Percentiles rank a stretch among this genome's conserved stretches.
phyloP scores from a whole-genome alignment of 2,797 vertebrate genomes.

The Borostomias antarcticus region DNA sequence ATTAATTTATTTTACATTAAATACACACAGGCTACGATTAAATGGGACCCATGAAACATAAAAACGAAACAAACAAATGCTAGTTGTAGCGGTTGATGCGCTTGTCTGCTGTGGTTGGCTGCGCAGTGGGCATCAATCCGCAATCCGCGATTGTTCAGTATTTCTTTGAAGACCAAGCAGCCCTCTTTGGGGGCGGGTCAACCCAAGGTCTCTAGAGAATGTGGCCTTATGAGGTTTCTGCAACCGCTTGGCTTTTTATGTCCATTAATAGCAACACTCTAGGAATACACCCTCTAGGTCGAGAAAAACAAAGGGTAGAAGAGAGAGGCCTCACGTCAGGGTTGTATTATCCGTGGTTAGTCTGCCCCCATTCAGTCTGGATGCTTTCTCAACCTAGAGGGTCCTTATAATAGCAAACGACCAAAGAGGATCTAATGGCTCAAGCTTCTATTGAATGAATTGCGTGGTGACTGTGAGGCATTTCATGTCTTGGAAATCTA shows the following conservation, averaged over 20 bases:
- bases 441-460: background rate
- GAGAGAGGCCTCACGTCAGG: background rate
- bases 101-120: no score
- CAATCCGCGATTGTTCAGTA: no score
- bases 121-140: no score
- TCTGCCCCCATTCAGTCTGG: background rate
- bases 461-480: background rate
- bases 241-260: background rate
- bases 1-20: no score
- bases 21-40: no score
- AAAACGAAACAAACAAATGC: no score
- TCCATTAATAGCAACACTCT: constrained; percentile 6
- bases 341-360: background rate
- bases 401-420: background rate
- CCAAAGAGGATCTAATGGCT: background rate
- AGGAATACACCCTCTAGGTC: no score
- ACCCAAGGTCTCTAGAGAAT: background rate
- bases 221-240: background rate
- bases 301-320: background rate
- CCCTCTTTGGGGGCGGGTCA: no score
- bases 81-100: no score
- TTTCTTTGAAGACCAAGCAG: no score
- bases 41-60: no score
- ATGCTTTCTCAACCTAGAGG: background rate
- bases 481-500: background rate